phyloP scores from a whole-genome alignment of 1,140 invertebrate genomes.

The Scaptomyza graminum region DNA sequence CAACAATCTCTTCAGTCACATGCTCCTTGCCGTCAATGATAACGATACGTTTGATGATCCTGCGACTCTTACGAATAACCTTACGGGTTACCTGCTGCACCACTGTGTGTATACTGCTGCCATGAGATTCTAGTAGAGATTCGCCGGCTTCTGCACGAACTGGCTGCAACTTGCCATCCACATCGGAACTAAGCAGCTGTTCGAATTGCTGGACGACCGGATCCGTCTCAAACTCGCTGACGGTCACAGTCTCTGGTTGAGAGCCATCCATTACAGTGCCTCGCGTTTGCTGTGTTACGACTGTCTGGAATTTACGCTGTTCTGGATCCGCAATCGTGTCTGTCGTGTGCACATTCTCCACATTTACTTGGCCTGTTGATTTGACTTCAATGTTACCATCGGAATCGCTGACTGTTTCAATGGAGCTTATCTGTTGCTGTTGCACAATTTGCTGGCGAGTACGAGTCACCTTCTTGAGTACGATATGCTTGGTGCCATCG shows the following conservation, averaged over 20 bases:
- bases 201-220: constrained; percentile 72
- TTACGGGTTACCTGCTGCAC: constrained; percentile 91
- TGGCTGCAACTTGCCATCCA: constrained; percentile 53
- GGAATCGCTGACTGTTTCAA: constrained; percentile 86
- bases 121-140: constrained; percentile 51
- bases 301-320: constrained; percentile 59
- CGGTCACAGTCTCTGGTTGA: constrained; percentile 85
- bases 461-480: constrained; percentile 88
- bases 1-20: constrained; percentile 91
- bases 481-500: constrained; percentile 92
- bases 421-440: constrained; percentile 85
- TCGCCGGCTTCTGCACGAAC: constrained; percentile 55
- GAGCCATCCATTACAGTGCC: constrained; percentile 83
- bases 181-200: constrained; percentile 54
- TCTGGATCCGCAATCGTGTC: constrained; percentile 60
- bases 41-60: constrained; percentile 89
- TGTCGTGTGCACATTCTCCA: constrained; percentile 70
- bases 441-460: constrained; percentile 84
- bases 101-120: constrained; percentile 86
- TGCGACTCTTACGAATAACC: constrained; percentile 89
- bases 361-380: constrained; percentile 73
- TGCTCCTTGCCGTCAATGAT: constrained; percentile 93
- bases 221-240: constrained; percentile 85
- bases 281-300: constrained; percentile 66
- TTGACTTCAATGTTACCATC: constrained; percentile 85